phyloP scores from a whole-genome alignment of 2,888 invertebrate genomes.

The Chydorus sphaericus region DNA sequence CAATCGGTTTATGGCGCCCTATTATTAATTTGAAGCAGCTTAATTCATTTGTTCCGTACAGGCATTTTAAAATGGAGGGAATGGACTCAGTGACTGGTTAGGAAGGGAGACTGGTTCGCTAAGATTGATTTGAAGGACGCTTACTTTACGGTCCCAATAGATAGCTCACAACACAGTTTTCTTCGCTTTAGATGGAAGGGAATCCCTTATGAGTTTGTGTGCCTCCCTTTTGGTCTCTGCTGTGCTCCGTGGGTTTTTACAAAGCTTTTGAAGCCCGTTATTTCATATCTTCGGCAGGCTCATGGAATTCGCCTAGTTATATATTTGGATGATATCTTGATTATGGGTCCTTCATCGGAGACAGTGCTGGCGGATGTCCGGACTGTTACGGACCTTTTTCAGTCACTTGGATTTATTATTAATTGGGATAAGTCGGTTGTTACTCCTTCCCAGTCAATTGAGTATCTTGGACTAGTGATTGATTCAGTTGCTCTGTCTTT shows the following conservation, averaged over 20 bases:
- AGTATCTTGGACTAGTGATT: background rate
- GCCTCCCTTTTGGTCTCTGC: conserved; percentile 8
- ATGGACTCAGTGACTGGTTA: conserved; percentile 7
- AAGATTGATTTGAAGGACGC: conserved; percentile 16
- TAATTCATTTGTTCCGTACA: conserved; percentile 12
- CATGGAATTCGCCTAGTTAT: conserved; percentile 11
- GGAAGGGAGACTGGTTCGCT: conserved; percentile 1
- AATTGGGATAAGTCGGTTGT: background rate
- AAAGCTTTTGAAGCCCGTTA: conserved; percentile 14
- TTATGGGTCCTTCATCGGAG: background rate
- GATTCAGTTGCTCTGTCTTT: background rate
- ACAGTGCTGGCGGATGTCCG: background rate
- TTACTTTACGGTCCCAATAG: conserved; percentile 6
- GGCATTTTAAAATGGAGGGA: conserved; percentile 10
- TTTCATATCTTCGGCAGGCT: conserved; percentile 4
- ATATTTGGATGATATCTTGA: conserved; percentile 15
- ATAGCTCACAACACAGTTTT: conserved; percentile 3
- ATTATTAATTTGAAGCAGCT: conserved; percentile 16
- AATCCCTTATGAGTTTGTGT: background rate
- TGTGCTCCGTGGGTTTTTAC: conserved; percentile 14
- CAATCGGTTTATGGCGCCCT: conserved; percentile 13
- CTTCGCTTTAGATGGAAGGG: conserved; percentile 14
- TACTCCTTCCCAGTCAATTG: background rate
- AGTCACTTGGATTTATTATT: background rate
- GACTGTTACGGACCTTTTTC: background rate